Conservation (phyloP, 2,797 vertebrate genomes). For the Odontamblyopus lacepedii region DNA sequence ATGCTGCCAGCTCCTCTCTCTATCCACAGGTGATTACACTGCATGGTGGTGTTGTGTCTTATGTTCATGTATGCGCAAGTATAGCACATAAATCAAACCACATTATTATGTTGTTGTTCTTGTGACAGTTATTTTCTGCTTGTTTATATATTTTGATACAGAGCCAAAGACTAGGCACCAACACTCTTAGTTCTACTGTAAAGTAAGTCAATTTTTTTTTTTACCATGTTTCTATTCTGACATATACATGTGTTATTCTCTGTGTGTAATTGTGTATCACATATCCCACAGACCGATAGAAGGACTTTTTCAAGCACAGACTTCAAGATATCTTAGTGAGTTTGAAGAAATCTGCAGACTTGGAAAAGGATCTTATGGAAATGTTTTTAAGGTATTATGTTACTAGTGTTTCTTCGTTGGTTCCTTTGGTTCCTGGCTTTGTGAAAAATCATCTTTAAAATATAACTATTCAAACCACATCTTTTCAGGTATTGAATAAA, state of each 20-base stretch:
- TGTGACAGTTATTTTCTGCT: neutral
- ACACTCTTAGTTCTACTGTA: conserved; percentile 60
- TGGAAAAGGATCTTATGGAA: conserved; percentile 94
- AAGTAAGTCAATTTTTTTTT: conserved; percentile 73
- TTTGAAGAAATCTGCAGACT: conserved; percentile 90
- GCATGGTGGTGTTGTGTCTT: neutral
- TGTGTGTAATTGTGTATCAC: conserved; percentile 7
- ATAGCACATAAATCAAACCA: too few relatives aligned
- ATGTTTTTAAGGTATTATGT: conserved; percentile 89
- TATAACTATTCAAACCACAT: neutral
- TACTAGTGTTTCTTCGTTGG: neutral
- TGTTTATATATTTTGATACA: conserved; percentile 44
- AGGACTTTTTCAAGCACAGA: conserved; percentile 87
- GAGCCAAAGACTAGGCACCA: conserved; percentile 73
- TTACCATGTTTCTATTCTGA: neutral
- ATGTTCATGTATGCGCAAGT: neutral
- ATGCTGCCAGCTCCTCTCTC: conserved; percentile 79
- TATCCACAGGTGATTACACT: conserved; percentile 78
- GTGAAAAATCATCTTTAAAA: neutral
- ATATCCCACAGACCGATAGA: conserved; percentile 69
- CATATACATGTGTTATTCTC: neutral
- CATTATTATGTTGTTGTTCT: neutral
- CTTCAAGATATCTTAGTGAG: conserved; percentile 93
- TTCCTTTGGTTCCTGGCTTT: neutral
- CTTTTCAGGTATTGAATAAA: conserved; percentile 91